These are phyloP conservation scores for Adela reaumurella DNA, from an alignment of 2,888 invertebrate genomes.

Conservation along the genomic window DNA sequence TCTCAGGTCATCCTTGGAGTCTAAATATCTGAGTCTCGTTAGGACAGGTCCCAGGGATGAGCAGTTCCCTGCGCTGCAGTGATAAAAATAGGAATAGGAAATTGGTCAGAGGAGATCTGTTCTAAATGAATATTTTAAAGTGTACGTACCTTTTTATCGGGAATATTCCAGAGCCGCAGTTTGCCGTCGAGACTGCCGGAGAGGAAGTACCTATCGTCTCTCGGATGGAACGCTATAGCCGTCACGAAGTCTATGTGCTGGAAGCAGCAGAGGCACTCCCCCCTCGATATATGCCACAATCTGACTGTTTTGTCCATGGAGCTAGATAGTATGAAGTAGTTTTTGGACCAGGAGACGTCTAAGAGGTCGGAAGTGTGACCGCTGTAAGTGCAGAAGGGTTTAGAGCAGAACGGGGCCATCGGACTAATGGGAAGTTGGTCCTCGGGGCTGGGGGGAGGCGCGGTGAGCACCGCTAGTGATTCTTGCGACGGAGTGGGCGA, in stretches of 20 bases:
- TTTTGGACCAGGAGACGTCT: slow-evolving; percentile 98
- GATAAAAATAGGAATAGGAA: too few species aligned
- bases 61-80: too few species aligned
- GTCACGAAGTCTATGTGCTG: slow-evolving; percentile 99
- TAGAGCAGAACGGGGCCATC: slow-evolving; percentile 76
- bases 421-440: slow-evolving; percentile 49
- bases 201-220: slow-evolving; percentile 86
- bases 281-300: slow-evolving; percentile 95
- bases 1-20: too few species aligned
- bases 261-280: slow-evolving; percentile 97
- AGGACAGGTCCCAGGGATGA: too few species aligned
- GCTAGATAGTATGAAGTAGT: slow-evolving; percentile 95
- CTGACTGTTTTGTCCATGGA: slow-evolving; percentile 98
- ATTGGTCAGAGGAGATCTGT: too few species aligned
- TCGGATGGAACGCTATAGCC: slow-evolving; percentile 96
- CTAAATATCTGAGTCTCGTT: too few species aligned
- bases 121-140: too few species aligned
- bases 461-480: slow-evolving; percentile 67
- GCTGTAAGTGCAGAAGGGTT: slow-evolving; percentile 88
- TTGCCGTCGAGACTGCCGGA: slow-evolving; percentile 98
- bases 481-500: slow-evolving; percentile 93
- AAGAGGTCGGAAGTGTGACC: slow-evolving; percentile 96
- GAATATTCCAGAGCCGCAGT: slow-evolving; percentile 98
- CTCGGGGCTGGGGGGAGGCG: slow-evolving; percentile 53
- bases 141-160: slow-evolving; percentile 89